These are phyloP conservation scores for Scaptomyza flava DNA, from an alignment of 2,888 invertebrate species.

Conservation along the genomic window DNA sequence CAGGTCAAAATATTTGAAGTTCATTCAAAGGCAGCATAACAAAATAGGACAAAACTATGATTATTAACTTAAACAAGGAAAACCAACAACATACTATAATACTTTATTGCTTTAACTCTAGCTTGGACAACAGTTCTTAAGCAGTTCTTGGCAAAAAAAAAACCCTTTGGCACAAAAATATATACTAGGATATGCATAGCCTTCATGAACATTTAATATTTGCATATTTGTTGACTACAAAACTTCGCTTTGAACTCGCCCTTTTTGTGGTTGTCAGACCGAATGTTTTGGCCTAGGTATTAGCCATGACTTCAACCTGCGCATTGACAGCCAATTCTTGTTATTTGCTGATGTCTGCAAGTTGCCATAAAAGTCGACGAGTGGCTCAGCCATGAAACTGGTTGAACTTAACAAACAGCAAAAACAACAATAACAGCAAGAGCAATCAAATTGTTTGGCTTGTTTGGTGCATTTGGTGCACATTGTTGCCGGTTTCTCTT, in stretches of 20 bases:
- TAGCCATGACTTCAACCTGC: slow-evolving; percentile 63
- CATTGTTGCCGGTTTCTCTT: slow-evolving; percentile 77
- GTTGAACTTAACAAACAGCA: slow-evolving; percentile 56
- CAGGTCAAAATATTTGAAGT: slow-evolving; percentile 42
- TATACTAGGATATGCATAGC: neutral
- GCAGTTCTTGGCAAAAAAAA: too few relatives aligned
- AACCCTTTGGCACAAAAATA: too few relatives aligned
- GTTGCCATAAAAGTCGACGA: slow-evolving; percentile 66
- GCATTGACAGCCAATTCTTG: slow-evolving; percentile 62
- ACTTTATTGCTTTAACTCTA: too few relatives aligned
- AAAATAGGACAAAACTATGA: neutral
- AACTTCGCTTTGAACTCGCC: slow-evolving; percentile 14
- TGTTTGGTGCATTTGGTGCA: slow-evolving; percentile 73
- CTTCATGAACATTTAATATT: neutral
- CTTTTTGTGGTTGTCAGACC: slow-evolving; percentile 10
- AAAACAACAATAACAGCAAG: slow-evolving; percentile 4
- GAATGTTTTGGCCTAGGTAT: slow-evolving; percentile 44
- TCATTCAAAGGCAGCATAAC: neutral
- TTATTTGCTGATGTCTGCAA: slow-evolving; percentile 74
- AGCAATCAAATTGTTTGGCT: slow-evolving; percentile 41
- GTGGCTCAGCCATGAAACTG: slow-evolving; percentile 53
- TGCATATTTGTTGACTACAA: neutral
- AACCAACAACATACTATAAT: too few relatives aligned
- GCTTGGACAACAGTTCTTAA: too few relatives aligned
- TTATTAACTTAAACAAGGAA: too few relatives aligned